phyloP scores from a whole-genome alignment of 1,140 invertebrate genomes.

The Drosophila jambulina region DNA sequence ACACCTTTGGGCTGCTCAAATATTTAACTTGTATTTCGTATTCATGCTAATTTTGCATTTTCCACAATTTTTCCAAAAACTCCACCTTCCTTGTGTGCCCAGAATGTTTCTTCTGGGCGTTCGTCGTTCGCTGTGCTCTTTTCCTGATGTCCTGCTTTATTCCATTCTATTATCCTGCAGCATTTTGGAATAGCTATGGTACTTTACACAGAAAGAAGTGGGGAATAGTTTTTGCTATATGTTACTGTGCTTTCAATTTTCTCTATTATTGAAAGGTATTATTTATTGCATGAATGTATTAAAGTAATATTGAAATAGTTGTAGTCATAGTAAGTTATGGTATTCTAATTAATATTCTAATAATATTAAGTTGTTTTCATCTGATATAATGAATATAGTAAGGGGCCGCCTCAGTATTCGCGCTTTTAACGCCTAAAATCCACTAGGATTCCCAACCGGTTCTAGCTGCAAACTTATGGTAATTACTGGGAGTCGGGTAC shows the following conservation, averaged over 20 bases:
- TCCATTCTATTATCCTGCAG: conserved; percentile 59
- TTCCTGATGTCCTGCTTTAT: conserved; percentile 34
- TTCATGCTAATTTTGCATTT: conserved; percentile 84
- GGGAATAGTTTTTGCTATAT: neutral
- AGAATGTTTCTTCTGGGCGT: conserved; percentile 26
- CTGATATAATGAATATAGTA: too few relatives aligned
- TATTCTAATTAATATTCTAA: too few relatives aligned
- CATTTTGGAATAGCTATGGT: conserved; percentile 32
- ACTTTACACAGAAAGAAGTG: conserved; percentile 6
- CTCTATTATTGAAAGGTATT: neutral
- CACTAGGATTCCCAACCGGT: too few relatives aligned
- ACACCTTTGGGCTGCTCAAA: conserved; percentile 72
- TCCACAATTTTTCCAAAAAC: conserved; percentile 75
- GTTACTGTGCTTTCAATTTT: neutral
- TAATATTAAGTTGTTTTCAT: too few relatives aligned
- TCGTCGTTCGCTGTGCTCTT: conserved; percentile 4
- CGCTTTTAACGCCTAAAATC: too few relatives aligned
- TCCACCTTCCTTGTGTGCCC: conserved; percentile 15
- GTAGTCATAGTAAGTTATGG: too few relatives aligned
- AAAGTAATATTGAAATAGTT: too few relatives aligned
- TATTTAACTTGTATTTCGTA: conserved; percentile 84
- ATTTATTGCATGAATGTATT: too few relatives aligned
- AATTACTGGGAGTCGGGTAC: too few relatives aligned
- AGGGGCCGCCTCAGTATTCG: too few relatives aligned
- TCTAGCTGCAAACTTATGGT: too few relatives aligned